phyloP scores from a whole-genome alignment of 92 coral and sea anemone species.

The Umimayanthus kanabou region DNA sequence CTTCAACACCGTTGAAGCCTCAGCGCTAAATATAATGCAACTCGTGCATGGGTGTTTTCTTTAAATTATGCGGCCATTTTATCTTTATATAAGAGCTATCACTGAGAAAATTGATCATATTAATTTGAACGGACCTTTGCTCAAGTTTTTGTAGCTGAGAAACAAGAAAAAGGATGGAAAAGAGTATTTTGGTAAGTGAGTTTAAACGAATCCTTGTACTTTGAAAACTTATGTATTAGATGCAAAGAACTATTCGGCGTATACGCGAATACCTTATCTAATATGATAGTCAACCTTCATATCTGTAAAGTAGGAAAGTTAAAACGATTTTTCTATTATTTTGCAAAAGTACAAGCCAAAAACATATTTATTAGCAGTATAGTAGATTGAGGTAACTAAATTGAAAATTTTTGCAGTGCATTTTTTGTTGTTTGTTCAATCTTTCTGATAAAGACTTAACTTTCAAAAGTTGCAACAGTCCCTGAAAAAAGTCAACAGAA shows the following conservation, averaged over 20 bases:
- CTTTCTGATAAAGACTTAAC: too few species aligned
- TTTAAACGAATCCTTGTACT: background rate
- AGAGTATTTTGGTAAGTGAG: constrained; percentile 3
- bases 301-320: background rate
- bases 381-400: background rate
- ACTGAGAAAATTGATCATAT: too few species aligned
- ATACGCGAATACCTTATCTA: background rate
- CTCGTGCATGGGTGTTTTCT: too few species aligned
- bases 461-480: too few species aligned
- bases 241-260: background rate
- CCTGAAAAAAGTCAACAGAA: too few species aligned
- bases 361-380: background rate
- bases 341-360: background rate
- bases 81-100: too few species aligned
- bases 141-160: background rate
- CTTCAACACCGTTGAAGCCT: too few species aligned
- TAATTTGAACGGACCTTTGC: background rate
- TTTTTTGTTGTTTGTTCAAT: too few species aligned
- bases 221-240: too few species aligned
- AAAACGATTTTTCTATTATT: background rate
- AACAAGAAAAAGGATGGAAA: background rate
- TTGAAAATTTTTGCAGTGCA: background rate
- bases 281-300: background rate
- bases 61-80: too few species aligned
- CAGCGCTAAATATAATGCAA: too few species aligned